Conservation (phyloP, 23 tunicate genomes). For the Trididemnum clinides region DNA sequence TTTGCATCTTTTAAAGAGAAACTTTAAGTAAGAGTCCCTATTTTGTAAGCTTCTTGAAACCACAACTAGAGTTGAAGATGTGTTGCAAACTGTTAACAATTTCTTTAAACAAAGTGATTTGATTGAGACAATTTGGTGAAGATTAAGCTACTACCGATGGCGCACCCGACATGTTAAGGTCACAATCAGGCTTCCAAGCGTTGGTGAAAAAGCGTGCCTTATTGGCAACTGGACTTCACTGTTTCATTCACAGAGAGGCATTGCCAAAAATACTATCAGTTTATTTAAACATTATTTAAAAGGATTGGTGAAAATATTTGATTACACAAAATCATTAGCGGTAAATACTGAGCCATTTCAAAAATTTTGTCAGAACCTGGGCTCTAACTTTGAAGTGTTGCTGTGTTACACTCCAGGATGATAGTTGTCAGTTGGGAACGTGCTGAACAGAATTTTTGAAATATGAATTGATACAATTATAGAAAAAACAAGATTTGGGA, state of each 20-base stretch:
- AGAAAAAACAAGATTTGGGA: neutral
- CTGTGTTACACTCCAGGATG: neutral
- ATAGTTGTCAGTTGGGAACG: neutral
- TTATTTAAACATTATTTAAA: neutral
- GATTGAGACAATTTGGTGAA: neutral
- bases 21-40: no score
- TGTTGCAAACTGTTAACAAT: neutral
- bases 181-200: neutral
- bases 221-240: neutral
- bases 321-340: neutral
- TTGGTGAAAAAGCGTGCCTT: neutral
- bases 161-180: neutral
- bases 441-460: neutral
- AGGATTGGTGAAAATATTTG: neutral
- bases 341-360: neutral
- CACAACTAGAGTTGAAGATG: neutral
- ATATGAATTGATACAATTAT: neutral
- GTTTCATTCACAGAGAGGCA: neutral
- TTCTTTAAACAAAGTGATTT: neutral
- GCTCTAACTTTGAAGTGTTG: constrained; percentile 3
- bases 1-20: no score
- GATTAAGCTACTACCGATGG: constrained; percentile 2
- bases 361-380: neutral
- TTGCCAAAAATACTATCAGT: neutral
- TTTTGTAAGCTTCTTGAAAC: no score